Evolutionary conservation across 2,888 invertebrate species (phyloP).

Genomic region (Phyto melanocephala): DNA sequence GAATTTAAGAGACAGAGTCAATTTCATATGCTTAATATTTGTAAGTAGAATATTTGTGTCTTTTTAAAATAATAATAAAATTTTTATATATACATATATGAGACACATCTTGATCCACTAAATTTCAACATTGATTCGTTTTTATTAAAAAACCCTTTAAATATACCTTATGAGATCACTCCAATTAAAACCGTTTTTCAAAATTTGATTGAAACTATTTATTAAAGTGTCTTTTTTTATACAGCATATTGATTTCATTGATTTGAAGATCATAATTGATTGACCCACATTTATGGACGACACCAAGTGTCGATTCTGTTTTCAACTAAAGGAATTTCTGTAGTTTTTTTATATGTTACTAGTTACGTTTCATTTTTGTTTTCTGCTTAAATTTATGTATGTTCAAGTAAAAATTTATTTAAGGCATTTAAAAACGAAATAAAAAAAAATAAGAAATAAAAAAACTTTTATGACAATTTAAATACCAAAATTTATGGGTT

Average conservation of each 20-base stretch:
- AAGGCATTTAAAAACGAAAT: background rate
- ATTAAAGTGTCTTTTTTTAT: background rate
- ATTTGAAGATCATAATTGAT: background rate
- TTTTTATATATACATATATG: no score
- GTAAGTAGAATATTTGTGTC: no score
- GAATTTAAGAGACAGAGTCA: no score
- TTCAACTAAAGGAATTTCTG: background rate
- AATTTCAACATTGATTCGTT: no score
- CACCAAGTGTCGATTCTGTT: background rate
- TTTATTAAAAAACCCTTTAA: no score
- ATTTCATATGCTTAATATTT: no score
- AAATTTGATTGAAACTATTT: no score
- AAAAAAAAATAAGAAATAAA: background rate
- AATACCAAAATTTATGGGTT: conserved; percentile 25
- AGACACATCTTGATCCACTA: no score
- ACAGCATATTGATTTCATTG: background rate
- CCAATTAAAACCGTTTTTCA: no score
- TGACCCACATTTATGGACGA: background rate
- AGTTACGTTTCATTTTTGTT: background rate
- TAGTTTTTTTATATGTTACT: background rate
- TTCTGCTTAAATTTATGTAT: background rate
- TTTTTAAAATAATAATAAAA: no score
- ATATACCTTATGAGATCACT: no score
- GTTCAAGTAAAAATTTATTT: background rate
- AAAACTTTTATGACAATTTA: conserved; percentile 24